A percentile compares a stretch with the other conserved stretches of the same genome.
Evolutionary conservation across 2,888 invertebrate genomes (phyloP).

Genomic region (Oscheius sp.): DNA sequence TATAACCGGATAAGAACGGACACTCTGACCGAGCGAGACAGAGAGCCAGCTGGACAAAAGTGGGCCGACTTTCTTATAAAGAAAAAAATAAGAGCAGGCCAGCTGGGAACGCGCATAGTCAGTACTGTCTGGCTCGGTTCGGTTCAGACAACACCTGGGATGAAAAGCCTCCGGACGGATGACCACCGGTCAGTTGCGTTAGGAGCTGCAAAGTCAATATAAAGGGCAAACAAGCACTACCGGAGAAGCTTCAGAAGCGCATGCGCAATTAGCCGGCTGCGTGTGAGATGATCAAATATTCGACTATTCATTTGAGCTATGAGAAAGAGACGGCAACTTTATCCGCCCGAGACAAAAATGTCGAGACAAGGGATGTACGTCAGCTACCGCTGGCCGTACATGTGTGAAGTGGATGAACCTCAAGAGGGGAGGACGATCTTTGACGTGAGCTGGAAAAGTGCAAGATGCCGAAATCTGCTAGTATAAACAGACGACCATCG

Average conservation of each 20-base stretch:
- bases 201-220: conserved; percentile 35
- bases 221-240: conserved; percentile 37
- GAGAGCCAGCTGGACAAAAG: background rate
- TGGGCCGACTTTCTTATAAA: background rate
- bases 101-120: background rate
- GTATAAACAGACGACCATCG: conserved; percentile 5
- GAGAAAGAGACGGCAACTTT: background rate
- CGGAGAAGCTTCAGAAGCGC: conserved; percentile 33
- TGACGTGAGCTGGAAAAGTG: conserved; percentile 27
- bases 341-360: background rate
- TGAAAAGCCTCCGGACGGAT: conserved; percentile 14
- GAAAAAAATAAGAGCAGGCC: background rate
- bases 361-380: background rate
- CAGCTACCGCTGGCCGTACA: conserved; percentile 1
- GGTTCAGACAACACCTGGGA: too few species aligned
- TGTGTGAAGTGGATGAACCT: conserved; percentile 24
- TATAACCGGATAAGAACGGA: too few species aligned
- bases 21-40: too few species aligned
- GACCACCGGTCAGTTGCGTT: conserved; percentile 34
- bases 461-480: conserved; percentile 14
- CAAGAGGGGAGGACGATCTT: conserved; percentile 11
- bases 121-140: background rate
- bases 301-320: background rate
- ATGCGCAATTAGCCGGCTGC: conserved; percentile 30
- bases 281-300: conserved; percentile 34